Base-by-base conservation (phyloP, 2,888 invertebrate species). In the Eupithecia centaureata region DNA sequence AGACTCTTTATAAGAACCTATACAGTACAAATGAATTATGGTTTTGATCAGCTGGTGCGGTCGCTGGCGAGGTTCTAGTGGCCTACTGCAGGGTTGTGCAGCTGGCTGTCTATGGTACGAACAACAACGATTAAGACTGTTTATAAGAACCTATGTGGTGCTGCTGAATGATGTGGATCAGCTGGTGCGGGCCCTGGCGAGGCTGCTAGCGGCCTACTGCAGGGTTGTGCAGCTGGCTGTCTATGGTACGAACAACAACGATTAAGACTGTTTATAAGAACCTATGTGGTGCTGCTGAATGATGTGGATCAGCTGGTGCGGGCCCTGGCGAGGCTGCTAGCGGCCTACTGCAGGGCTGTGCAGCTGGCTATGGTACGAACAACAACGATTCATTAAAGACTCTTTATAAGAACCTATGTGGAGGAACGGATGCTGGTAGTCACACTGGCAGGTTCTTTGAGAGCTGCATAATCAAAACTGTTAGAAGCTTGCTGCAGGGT, bases 11-110 rank as follows among this genome's bases (percentile, higher is more conserved):
- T 2, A 10, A 10, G 73, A 82, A 81, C 32, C 73, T 88, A n/a
- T n/a, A n/a, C n/a, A 59, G 81, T 90, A 69, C 70, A n/a, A n/a
- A n/a, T 89, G 67, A 79, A 79, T 77, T 89, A 92, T 85, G 94
- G 94, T 78, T 88, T 91, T 38, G 82, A 91, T 61, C 91, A 93
- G 52, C 82, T 93, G 51, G 82, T 93, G 33, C 85, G 90, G 5
- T 80, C 94, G 78, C 73, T 95, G 82, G 87, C 88, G 69, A 78
- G 93, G 83, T 79, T 95, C 79, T 94, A 84, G 77, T 88, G 76
- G 81, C 79, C 75, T 88, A 84, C 81, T 88, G 82, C 71, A 77
- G 93, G 82, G 63, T 94, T 85, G 70, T 92, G 66, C 85, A 88
- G 71, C 79, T 85, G 75, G 72, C 83, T 71, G 62, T 84, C 62